A percentile compares a stretch with the other conserved stretches of the same genome.
These are phyloP conservation scores for Argya squamiceps DNA, from an alignment of 2,797 vertebrate species.

Conservation along the genomic window DNA sequence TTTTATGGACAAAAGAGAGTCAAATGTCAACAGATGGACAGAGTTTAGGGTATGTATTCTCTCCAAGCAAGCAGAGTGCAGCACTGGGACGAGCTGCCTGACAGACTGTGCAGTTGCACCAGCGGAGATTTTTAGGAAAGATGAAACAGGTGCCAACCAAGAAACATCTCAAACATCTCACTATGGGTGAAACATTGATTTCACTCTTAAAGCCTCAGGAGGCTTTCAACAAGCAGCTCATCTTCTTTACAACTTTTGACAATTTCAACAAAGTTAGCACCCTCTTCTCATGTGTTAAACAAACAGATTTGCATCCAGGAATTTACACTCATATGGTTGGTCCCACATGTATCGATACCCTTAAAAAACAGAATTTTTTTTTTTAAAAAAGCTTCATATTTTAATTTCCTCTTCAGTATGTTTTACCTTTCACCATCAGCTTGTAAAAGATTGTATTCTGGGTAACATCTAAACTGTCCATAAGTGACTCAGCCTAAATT, in stretches of 20 bases:
- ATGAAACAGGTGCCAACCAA: background rate
- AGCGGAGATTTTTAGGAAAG: background rate
- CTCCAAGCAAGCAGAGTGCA: background rate
- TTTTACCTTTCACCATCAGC: background rate
- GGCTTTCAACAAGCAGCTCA: background rate
- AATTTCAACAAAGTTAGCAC: background rate
- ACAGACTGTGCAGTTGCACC: background rate
- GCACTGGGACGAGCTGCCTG: background rate
- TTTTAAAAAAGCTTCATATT: background rate
- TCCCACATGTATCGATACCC: background rate
- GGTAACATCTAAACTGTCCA: background rate
- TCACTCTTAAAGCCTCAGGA: background rate
- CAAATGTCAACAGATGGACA: background rate
- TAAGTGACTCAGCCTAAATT: background rate
- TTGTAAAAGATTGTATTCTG: background rate
- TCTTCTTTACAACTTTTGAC: background rate
- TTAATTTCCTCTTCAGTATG: background rate
- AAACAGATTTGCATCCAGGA: background rate
- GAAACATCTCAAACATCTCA: background rate
- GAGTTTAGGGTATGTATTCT: background rate
- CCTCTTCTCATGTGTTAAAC: background rate
- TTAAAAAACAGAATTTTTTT: background rate
- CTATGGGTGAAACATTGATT: background rate
- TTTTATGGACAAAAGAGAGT: background rate
- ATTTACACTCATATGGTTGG: background rate